phyloP scores from a whole-genome alignment of 2,888 invertebrate species.

The Phorcus lineatus region DNA sequence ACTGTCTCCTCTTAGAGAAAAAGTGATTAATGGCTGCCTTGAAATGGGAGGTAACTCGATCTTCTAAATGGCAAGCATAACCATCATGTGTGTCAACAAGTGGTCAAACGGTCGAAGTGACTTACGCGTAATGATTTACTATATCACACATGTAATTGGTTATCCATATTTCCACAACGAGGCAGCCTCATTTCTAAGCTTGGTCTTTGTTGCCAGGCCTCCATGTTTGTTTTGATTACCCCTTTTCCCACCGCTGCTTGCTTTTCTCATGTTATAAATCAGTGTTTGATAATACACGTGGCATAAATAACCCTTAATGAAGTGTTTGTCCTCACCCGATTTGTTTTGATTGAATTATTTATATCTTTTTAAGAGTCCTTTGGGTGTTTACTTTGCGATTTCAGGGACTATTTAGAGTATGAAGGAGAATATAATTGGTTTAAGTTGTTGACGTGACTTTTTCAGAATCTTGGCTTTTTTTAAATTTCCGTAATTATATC shows the following conservation, averaged over 20 bases:
- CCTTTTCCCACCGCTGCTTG: background rate
- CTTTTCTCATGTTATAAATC: background rate
- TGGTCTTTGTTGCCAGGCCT: background rate
- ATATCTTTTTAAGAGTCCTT: background rate
- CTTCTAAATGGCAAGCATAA: background rate
- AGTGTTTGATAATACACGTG: background rate
- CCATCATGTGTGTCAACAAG: constrained; percentile 20
- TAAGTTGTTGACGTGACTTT: too few species aligned
- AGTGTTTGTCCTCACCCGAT: background rate
- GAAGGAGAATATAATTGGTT: too few species aligned
- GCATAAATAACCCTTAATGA: constrained; percentile 1
- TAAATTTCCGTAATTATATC: background rate
- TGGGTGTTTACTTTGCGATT: background rate
- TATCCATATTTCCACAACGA: background rate
- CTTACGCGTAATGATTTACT: constrained; percentile 17
- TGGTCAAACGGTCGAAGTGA: constrained; percentile 16
- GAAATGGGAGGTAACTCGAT: constrained; percentile 17
- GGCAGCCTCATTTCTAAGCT: background rate
- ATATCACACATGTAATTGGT: background rate
- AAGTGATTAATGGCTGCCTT: background rate
- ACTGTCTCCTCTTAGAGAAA: too few species aligned
- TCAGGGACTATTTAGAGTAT: background rate
- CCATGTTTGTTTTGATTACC: constrained; percentile 13
- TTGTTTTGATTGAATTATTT: constrained; percentile 21
- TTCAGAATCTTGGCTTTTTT: background rate